Conservation (phyloP, 2,797 vertebrate genomes). For the Platyrinchus mystaceus region DNA sequence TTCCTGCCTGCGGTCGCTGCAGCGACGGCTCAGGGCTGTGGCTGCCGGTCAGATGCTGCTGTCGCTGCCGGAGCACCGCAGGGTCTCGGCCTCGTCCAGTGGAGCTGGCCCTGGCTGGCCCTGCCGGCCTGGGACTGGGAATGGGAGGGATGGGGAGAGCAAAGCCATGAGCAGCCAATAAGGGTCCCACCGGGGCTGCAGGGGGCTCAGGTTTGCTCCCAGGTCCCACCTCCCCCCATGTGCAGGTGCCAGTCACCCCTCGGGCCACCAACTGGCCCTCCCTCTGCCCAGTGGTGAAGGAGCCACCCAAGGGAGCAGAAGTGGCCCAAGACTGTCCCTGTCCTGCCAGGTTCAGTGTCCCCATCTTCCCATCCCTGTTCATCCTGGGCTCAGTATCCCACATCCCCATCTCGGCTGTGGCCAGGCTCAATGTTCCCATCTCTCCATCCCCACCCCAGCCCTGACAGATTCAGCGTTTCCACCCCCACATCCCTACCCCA, state of each 20-base stretch:
- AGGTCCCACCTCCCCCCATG: neutral
- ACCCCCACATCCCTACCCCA: too few relatives aligned
- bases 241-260: neutral
- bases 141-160: neutral
- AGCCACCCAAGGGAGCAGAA: neutral
- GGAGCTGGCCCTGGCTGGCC: rapidly evolving
- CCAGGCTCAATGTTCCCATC: neutral
- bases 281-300: too few relatives aligned
- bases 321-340: neutral
- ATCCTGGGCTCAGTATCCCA: rapidly evolving
- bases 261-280: neutral
- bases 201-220: neutral
- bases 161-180: rapidly evolving
- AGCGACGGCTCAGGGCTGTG: neutral
- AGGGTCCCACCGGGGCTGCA: neutral
- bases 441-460: neutral
- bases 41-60: neutral
- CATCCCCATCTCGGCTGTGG: neutral
- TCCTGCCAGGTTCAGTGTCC: too few relatives aligned
- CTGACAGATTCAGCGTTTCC: neutral
- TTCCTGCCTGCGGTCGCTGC: neutral
- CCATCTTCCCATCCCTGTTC: neutral
- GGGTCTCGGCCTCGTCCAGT: rapidly evolving
- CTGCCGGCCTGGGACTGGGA: neutral
- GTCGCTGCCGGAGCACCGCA: rapidly evolving